Percentiles rank a stretch among this genome's conserved stretches.
Evolutionary conservation across 1,140 invertebrate species (phyloP).

Genomic region (Archivesica marissinica): DNA sequence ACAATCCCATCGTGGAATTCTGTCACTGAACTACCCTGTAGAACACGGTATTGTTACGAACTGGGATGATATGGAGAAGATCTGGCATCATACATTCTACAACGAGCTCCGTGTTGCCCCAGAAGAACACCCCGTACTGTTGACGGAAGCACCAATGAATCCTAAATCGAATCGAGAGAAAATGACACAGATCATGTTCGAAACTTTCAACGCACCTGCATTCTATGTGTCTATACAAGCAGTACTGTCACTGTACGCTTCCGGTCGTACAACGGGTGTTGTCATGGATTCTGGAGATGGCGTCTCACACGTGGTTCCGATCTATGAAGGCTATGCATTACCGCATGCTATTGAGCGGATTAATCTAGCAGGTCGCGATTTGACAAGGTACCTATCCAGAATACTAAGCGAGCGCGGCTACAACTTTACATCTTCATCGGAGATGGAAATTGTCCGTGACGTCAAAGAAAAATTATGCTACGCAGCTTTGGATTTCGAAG

Average conservation of each 20-base stretch:
- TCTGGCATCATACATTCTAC: conserved; percentile 92
- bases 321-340: conserved; percentile 92
- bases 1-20: conserved; percentile 89
- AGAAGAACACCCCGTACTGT: conserved; percentile 81
- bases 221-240: conserved; percentile 58
- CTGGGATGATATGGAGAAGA: conserved; percentile 93
- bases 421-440: conserved; percentile 89
- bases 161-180: conserved; percentile 86
- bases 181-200: conserved; percentile 54
- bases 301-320: conserved; percentile 94
- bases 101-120: conserved; percentile 89
- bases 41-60: conserved; percentile 89
- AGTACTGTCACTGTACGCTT: conserved; percentile 46
- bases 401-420: conserved; percentile 97
- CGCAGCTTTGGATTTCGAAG: conserved; percentile 86
- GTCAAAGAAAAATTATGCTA: conserved; percentile 88
- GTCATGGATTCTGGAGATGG: conserved; percentile 92
- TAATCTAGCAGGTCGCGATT: conserved; percentile 95
- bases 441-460: conserved; percentile 89
- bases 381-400: conserved; percentile 98
- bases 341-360: conserved; percentile 93
- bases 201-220: conserved; percentile 47
- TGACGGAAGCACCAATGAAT: conserved; percentile 80
- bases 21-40: conserved; percentile 85
- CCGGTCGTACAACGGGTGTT: conserved; percentile 84